A percentile compares a stretch with the other conserved stretches of the same genome.
Evolutionary conservation across 2,797 vertebrate species (phyloP).

Genomic region (Phalloptychus januarius): DNA sequence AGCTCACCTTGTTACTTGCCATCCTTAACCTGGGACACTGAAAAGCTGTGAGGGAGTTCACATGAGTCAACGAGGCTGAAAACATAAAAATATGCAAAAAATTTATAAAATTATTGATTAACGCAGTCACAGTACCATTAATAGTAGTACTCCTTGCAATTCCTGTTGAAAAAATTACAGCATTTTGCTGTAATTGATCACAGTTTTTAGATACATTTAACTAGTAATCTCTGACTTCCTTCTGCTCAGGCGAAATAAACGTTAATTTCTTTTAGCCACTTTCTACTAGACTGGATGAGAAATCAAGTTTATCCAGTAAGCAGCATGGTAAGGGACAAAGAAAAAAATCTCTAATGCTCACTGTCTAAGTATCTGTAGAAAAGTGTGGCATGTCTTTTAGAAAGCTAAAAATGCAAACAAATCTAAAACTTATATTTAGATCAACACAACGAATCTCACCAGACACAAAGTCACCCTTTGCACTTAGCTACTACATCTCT

Average conservation of each 20-base stretch:
- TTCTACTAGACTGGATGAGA: neutral
- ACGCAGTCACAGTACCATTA: neutral
- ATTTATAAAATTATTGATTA: neutral
- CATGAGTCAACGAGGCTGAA: neutral
- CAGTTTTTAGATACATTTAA: neutral
- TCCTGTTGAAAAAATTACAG: neutral
- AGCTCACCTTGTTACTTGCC: slow-evolving; percentile 29
- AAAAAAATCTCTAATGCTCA: neutral
- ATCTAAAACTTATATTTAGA: neutral
- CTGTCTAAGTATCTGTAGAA: neutral
- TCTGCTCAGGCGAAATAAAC: neutral
- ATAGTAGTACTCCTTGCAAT: neutral
- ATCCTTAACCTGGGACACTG: neutral
- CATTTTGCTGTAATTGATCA: neutral
- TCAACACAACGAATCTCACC: neutral
- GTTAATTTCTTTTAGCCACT: neutral
- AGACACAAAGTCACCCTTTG: neutral
- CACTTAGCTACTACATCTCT: neutral
- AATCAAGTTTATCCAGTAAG: neutral
- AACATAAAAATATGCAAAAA: neutral
- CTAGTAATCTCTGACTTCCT: neutral
- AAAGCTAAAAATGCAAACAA: neutral
- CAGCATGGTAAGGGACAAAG: neutral
- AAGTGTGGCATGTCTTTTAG: neutral
- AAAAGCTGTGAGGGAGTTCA: neutral